Evolutionary conservation across 2,797 vertebrate genomes (phyloP).

Genomic region (Rhynchonycteris naso): DNA sequence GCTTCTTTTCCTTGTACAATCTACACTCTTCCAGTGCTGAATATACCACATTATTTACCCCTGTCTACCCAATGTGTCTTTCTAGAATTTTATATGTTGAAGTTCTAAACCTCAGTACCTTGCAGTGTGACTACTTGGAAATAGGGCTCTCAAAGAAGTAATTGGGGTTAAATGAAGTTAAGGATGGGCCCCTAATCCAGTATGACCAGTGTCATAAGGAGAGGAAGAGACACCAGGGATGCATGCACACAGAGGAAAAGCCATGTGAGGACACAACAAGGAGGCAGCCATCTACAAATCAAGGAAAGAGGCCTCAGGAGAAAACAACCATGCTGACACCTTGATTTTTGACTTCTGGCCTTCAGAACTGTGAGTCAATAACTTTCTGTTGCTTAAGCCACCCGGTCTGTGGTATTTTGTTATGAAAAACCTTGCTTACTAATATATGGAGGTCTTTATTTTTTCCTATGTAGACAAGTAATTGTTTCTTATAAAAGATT

Average conservation of each 20-base stretch:
- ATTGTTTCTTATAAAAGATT: neutral
- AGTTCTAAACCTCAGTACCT: neutral
- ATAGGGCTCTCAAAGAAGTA: neutral
- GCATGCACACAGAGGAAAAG: neutral
- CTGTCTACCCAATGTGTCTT: neutral
- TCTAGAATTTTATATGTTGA: neutral
- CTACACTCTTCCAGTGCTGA: fast-evolving
- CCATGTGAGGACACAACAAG: neutral
- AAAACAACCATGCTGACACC: neutral
- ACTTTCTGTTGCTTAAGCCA: neutral
- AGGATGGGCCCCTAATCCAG: neutral
- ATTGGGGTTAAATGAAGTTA: neutral
- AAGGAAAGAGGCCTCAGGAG: neutral
- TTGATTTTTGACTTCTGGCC: neutral
- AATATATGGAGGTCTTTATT: neutral
- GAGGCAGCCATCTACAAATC: neutral
- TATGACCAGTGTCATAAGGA: no score
- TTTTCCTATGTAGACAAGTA: neutral
- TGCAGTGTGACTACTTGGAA: neutral
- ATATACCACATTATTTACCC: neutral
- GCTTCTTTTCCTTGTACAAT: neutral
- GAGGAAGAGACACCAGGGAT: neutral
- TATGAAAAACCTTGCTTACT: neutral
- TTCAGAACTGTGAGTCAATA: neutral
- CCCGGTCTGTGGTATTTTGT: neutral